Conservation (phyloP, 1,140 invertebrate genomes). For the Hormaphis cornu region DNA sequence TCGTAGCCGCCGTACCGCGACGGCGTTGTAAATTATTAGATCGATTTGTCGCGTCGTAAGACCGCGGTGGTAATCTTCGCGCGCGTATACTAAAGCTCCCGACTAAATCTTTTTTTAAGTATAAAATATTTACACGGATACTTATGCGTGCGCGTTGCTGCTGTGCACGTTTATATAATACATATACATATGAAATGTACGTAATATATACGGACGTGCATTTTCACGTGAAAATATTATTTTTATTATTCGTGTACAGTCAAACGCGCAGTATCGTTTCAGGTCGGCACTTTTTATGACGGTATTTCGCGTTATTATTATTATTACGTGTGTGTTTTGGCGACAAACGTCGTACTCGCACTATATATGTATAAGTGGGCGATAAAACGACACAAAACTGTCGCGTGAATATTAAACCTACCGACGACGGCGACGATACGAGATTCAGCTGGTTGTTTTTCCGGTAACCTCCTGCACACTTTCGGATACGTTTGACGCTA, state of each 20-base stretch:
- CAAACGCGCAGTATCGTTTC: conserved; percentile 14
- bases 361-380: conserved; percentile 27
- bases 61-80: too few relatives aligned
- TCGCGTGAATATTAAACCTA: conserved; percentile 27
- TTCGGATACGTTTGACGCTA: too few relatives aligned
- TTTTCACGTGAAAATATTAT: neutral
- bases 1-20: too few relatives aligned
- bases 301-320: conserved; percentile 4
- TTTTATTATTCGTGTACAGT: neutral
- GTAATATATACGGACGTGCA: neutral
- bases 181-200: too few relatives aligned
- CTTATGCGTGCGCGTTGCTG: too few relatives aligned
- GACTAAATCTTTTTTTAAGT: neutral
- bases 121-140: neutral
- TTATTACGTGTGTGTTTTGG: conserved; percentile 30
- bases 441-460: too few relatives aligned
- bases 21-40: too few relatives aligned
- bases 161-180: too few relatives aligned
- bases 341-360: conserved; percentile 26
- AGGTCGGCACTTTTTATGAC: conserved; percentile 18
- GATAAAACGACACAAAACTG: conserved; percentile 27
- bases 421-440: neutral
- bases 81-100: too few relatives aligned
- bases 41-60: too few relatives aligned
- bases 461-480: too few relatives aligned